Evolutionary conservation across 2,797 vertebrate species (phyloP), one percentile per base, ranked within the genome.

Genomic region (Tragelaphus eurycerus): DNA sequence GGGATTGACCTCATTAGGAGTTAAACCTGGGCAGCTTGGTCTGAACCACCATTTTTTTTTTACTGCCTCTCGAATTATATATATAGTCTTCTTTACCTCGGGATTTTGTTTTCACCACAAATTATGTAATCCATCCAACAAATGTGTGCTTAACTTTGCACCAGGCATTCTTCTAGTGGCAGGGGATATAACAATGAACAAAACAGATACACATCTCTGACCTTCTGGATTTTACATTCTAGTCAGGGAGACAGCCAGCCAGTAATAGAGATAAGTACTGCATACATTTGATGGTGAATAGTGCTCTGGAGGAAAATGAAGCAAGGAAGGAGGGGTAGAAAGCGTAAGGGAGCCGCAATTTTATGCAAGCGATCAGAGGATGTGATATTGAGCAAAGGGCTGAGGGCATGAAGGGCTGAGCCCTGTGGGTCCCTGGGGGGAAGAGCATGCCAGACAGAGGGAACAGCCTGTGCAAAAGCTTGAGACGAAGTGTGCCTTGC

Each of bases 401-500:
- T 10, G 54, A 9, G 84, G 46, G 34, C 43, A 0, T 14, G 14
- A 46, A 43, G 34, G 60, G 54, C 48, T 7, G 21, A 50, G 43
- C 76, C 34, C 15, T 31, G 7, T 6, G 0, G 23, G 23, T 10
- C 1, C 16, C 27, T 55, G 59, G 10, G 13, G 16, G 60, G 43
- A 88, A 83, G 74, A 60, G 38, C 78, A 13, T n/a, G 4, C 15
- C 17, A 2, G 59, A 11, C 25, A 25, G 76, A 90, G 74, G 94
- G 79, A 62, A 38, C n/a, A 43, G 89, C 67, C 92, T 27, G 23
- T 31, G 71, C n/a, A 11, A 64, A 97, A 55, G 5, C 21, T 17
- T 10, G 4, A 64, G 60, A 16, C 0, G 0, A 43, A 57, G 13
- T 0, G 0, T 82, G 81, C 59, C 27, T 0, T 4, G 12, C 7